Conservation (phyloP, 2,113 vertebrate species). For the Catharus bicknelli region DNA sequence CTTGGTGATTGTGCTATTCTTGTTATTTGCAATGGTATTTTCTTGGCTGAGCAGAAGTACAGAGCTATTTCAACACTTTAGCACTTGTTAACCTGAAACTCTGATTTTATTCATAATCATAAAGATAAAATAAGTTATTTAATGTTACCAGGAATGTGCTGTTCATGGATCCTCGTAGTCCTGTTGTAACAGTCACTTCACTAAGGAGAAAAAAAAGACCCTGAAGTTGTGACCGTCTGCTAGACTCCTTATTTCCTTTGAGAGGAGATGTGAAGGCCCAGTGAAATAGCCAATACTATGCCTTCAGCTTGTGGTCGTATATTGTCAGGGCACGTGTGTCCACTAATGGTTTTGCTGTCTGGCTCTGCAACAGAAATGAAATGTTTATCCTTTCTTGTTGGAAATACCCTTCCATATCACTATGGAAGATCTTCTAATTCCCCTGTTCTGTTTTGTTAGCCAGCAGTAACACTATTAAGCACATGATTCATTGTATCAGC, state of each 20-base stretch:
- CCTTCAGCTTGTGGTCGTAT: conserved; percentile 74
- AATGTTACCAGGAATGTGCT: neutral
- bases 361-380: conserved; percentile 72
- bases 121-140: neutral
- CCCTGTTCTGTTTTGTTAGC: neutral
- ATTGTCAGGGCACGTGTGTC: conserved; percentile 61
- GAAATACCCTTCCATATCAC: conserved; percentile 8
- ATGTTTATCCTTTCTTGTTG: neutral
- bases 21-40: neutral
- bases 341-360: conserved; percentile 69
- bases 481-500: neutral
- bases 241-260: neutral
- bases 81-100: neutral
- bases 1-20: conserved; percentile 11
- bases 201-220: neutral
- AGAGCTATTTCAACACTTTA: neutral
- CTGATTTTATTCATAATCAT: conserved; percentile 15
- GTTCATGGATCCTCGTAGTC: neutral
- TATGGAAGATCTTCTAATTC: neutral
- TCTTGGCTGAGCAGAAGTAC: neutral
- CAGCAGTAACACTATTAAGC: neutral
- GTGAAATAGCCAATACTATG: neutral
- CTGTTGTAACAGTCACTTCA: neutral
- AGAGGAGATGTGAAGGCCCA: neutral
- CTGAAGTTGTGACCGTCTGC: neutral